phyloP scores from a whole-genome alignment of 2,797 vertebrate genomes.

The Oophaga sylvatica region DNA sequence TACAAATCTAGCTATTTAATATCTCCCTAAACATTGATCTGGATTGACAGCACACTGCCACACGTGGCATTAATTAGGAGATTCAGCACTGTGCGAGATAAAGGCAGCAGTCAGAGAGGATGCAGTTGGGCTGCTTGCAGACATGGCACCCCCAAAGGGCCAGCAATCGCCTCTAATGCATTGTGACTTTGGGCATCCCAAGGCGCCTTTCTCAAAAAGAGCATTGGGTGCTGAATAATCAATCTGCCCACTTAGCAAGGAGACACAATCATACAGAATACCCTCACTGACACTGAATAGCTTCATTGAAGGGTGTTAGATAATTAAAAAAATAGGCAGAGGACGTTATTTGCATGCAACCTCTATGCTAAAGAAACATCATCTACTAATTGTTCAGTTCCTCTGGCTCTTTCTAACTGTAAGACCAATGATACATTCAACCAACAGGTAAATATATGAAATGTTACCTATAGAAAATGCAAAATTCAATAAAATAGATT shows the following conservation, averaged over 20 bases:
- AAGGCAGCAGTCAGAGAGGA: conserved; percentile 77
- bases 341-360: conserved; percentile 8
- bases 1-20: conserved; percentile 84
- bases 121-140: conserved; percentile 74
- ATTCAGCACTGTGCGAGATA: conserved; percentile 75
- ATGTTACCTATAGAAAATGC: neutral
- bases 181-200: conserved; percentile 73
- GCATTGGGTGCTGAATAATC: conserved; percentile 63
- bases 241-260: conserved; percentile 60
- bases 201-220: conserved; percentile 70
- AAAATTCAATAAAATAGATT: neutral
- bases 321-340: conserved; percentile 35
- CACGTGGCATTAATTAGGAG: conserved; percentile 84
- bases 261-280: conserved; percentile 55
- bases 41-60: conserved; percentile 79
- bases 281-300: conserved; percentile 1
- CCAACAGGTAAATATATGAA: neutral
- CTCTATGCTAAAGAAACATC: neutral
- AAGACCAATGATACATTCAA: neutral
- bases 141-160: conserved; percentile 75
- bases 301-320: conserved; percentile 23
- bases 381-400: conserved; percentile 6
- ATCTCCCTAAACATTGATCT: conserved; percentile 85
- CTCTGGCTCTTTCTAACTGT: neutral
- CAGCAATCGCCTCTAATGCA: conserved; percentile 71